Percentiles rank a stretch among this genome's conserved stretches.
These are phyloP conservation scores for Chrysomallon squamiferum DNA, from an alignment of 1,140 invertebrate genomes.

Conservation along the genomic window DNA sequence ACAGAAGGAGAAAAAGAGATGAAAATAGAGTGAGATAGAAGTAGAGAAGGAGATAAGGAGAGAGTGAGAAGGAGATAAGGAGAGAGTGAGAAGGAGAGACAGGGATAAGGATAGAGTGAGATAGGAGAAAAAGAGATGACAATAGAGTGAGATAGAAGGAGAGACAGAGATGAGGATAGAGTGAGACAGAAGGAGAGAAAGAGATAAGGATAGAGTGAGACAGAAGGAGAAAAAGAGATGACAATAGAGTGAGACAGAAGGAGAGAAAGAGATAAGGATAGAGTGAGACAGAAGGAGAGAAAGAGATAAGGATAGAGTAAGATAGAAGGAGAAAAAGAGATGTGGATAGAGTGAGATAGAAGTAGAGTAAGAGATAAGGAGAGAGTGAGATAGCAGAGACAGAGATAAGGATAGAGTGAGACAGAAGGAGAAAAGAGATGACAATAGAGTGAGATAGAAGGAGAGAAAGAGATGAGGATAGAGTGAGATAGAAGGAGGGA, in stretches of 20 bases:
- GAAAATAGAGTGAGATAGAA: background rate
- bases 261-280: too few relatives aligned
- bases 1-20: too few relatives aligned
- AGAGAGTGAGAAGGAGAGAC: slow-evolving; percentile 1
- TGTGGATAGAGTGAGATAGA: background rate
- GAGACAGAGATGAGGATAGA: slow-evolving; percentile 2
- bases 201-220: too few relatives aligned
- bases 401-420: background rate
- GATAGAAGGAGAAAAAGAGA: too few relatives aligned
- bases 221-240: too few relatives aligned
- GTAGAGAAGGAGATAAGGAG: background rate
- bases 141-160: background rate
- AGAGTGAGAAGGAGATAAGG: background rate
- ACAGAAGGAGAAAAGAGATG: too few relatives aligned
- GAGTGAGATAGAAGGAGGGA: too few relatives aligned
- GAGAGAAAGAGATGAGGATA: slow-evolving; percentile 1
- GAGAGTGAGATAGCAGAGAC: background rate
- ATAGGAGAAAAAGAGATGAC: too few relatives aligned
- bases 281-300: too few relatives aligned
- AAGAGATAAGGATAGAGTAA: too few relatives aligned
- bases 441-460: background rate
- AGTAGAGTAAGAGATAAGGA: background rate
- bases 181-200: too few relatives aligned
- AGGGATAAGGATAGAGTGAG: background rate
- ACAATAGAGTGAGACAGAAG: too few relatives aligned